Base-by-base conservation (phyloP, 2,797 vertebrate species). In the Coreius guichenoti region DNA sequence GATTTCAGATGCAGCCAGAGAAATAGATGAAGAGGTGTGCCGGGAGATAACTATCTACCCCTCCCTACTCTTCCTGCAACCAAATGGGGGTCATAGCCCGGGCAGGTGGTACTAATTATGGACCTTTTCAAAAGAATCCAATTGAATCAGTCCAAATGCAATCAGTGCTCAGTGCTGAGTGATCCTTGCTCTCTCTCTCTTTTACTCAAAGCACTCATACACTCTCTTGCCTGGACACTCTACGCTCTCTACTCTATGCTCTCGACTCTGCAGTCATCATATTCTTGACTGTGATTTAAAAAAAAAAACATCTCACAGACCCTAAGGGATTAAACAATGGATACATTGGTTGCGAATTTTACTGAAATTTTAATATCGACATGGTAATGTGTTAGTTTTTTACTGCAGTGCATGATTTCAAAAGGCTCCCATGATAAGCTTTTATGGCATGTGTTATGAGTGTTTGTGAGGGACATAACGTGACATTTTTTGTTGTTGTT, bases 51-150 rank as follows among this genome's bases (percentile, higher is more conserved):
- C 45, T 75, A 63, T n/a, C 69, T 63, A 21, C 51, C 56, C 31
- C 56, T 43, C 61, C 72, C n/a, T 49, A 31, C 47, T 56, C 31
- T 83, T 77, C 23, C 39, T 80, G 65, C 78, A 39, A 65, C 51
- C 19, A 83, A 87, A 85, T 68, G 79, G 70, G 80, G 90, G 92
- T 92, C 89, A 91, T 68, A 86, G 83, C 80, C 86, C 56, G 89
- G 90, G 92, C 91, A 92, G 90, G 65, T 61, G 86, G 90, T 81
- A 91, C 81, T 88, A 86, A 89, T 89, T 88, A 88, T 58, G 75
- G 63, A 61, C 51, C 70, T 72, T 84, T 83, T 65, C 51, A 81
- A 80, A 85, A 72, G 69, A 76, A 78, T 82, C 74, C 75, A 77
- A 86, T 88, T 85, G 76, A 88, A 89, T 88, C 85, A 88, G 82